Conservation (phyloP, 2,888 invertebrate genomes). For the Parnassius smintheus region DNA sequence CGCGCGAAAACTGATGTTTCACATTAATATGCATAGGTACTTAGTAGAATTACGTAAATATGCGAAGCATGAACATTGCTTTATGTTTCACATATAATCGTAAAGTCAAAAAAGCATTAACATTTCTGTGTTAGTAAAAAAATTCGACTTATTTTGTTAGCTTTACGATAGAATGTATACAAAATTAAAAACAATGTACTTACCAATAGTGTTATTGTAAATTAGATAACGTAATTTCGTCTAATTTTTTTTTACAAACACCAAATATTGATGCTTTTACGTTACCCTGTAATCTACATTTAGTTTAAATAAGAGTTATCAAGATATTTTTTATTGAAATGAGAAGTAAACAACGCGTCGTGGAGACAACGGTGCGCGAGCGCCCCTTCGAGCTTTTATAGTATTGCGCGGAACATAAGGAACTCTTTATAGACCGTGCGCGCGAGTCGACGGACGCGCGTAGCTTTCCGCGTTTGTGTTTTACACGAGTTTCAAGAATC, state of each 20-base stretch:
- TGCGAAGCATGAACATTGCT: too few relatives aligned
- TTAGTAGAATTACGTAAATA: too few relatives aligned
- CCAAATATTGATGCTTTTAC: too few relatives aligned
- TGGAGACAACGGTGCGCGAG: constrained; percentile 52
- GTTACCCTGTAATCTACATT: neutral
- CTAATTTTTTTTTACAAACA: too few relatives aligned
- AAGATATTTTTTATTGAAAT: neutral
- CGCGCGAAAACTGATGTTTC: constrained; percentile 10
- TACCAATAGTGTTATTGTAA: too few relatives aligned
- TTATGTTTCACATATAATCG: too few relatives aligned
- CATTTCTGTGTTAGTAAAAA: too few relatives aligned
- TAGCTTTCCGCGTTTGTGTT: constrained; percentile 38
- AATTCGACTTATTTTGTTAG: too few relatives aligned
- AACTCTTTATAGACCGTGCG: constrained; percentile 75
- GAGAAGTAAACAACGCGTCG: constrained; percentile 63
- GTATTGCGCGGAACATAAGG: constrained; percentile 70
- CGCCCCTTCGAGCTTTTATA: constrained; percentile 69
- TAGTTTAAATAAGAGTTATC: neutral
- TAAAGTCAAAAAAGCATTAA: too few relatives aligned
- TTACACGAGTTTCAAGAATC: constrained; percentile 26
- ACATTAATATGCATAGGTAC: constrained; percentile 3
- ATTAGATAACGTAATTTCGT: too few relatives aligned
- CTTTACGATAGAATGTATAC: too few relatives aligned
- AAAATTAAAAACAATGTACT: too few relatives aligned
- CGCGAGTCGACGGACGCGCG: constrained; percentile 77